Percentiles rank a stretch among this genome's conserved stretches.
Conservation (phyloP, 2,797 vertebrate species). For the Peromyscus nudipes region DNA sequence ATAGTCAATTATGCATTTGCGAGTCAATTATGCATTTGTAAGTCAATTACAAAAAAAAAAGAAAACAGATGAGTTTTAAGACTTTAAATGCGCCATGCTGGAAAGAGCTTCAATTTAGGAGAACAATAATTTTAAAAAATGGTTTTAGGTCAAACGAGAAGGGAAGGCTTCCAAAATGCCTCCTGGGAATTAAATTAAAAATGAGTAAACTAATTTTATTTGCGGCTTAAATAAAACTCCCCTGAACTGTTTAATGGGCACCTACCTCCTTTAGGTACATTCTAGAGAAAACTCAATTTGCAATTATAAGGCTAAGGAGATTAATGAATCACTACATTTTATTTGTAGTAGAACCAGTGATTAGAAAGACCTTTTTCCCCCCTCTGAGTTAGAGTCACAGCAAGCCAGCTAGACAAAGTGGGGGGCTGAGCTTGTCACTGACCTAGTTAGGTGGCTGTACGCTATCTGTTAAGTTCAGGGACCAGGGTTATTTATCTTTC, state of each 20-base stretch:
- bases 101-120: conserved; percentile 80
- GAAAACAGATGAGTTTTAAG: conserved; percentile 83
- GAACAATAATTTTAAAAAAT: conserved; percentile 82
- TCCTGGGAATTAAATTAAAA: conserved; percentile 84
- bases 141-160: conserved; percentile 83
- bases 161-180: conserved; percentile 81
- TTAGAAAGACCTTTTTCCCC: conserved; percentile 59
- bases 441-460: background rate
- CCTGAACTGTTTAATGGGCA: conserved; percentile 78
- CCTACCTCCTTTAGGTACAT: conserved; percentile 80
- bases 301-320: conserved; percentile 82
- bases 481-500: background rate
- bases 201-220: conserved; percentile 84
- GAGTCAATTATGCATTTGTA: conserved; percentile 82
- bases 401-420: conserved; percentile 29
- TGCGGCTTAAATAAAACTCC: conserved; percentile 84
- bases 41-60: conserved; percentile 82
- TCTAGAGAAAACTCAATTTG: conserved; percentile 81
- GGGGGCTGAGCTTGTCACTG: background rate
- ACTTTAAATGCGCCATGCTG: conserved; percentile 71
- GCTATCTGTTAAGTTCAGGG: background rate
- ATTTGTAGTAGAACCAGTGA: conserved; percentile 78
- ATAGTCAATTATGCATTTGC: conserved; percentile 79
- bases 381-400: conserved; percentile 33
- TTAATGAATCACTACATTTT: conserved; percentile 83